Evolutionary conservation across 2,113 vertebrate genomes (phyloP), one percentile per base, ranked within the genome.

Genomic region (Petromus typicus): DNA sequence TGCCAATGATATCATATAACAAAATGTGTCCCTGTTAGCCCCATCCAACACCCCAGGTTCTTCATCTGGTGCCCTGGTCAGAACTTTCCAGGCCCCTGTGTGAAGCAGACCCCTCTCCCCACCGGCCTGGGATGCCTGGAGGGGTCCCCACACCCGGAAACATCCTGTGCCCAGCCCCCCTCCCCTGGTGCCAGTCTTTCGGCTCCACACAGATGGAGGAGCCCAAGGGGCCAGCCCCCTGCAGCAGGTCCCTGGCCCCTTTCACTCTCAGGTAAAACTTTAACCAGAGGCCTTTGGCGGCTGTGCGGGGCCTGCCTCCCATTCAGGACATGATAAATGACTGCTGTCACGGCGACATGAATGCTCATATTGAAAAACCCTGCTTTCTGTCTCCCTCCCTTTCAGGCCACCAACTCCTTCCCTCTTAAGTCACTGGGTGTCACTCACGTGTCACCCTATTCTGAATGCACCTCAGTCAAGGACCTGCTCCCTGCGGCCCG

Each of bases 221-320:
- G 95, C 98, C 95, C 93, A 90, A 96, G 96, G 93, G 86, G 83
- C 93, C 67, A 13, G 43, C 27, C 94, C 94, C 86, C 94, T 57
- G 0, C 97, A 96, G 51, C 97, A 5, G 9, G 73, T 78, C 95
- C n/a, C 87, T 43, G 94, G 98, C 97, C 97, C 98, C 97, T 98
- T 98, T 98, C 98, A 98, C 97, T 97, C 98, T 97, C 98, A 99
- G 99, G 99, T 99, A 99, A 99, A 99, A 99, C 97, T 99, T 99
- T 99, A 99, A 99, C 99, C 98, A 99, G 98, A 97, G 97, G 95
- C 75, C 98, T 98, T 98, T 98, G 98, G 97, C 0, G 0, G 95
- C 22, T 79, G 95, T 73, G 43, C 75, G 97, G 97, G 98, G 75
- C 92, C 86, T 64, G 67, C 22, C 80, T 98, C 98, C 99, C 98